Conservation (phyloP, 1,140 invertebrate genomes). For the Temnothorax nylanderi region DNA sequence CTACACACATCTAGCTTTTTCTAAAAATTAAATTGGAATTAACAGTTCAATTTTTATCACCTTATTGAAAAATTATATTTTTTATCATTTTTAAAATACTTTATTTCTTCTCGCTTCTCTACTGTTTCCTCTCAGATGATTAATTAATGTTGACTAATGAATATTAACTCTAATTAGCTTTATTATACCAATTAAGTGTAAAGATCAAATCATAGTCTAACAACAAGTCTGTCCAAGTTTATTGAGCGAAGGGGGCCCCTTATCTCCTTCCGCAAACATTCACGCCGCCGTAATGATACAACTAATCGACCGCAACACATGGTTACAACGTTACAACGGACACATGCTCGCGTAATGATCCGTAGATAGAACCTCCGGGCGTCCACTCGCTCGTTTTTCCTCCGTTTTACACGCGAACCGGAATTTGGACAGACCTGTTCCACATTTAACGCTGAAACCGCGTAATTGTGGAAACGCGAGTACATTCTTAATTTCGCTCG, state of each 20-base stretch:
- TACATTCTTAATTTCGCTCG: constrained; percentile 39
- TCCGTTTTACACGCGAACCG: not conserved
- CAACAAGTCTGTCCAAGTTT: constrained; percentile 6
- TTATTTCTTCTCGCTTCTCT: too few species aligned
- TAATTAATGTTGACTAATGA: constrained; percentile 5
- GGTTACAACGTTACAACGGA: not conserved
- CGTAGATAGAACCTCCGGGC: not conserved
- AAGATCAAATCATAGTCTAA: constrained; percentile 16
- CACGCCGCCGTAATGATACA: not conserved
- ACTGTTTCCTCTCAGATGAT: not conserved
- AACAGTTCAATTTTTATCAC: not conserved
- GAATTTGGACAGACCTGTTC: not conserved
- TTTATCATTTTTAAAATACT: not conserved
- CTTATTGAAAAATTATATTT: not conserved
- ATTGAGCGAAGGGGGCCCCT: not conserved
- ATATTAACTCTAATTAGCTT: constrained; percentile 30
- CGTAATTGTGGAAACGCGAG: not conserved
- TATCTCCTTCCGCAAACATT: constrained; percentile 16
- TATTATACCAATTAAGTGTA: constrained; percentile 30
- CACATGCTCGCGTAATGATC: not conserved
- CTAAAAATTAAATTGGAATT: not conserved
- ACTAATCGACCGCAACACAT: constrained; percentile 27
- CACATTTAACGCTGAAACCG: not conserved
- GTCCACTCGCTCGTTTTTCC: not conserved
- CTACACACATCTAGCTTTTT: too few species aligned